phyloP scores from a whole-genome alignment of 2,797 vertebrate species.

The Semaprochilodus insignis region DNA sequence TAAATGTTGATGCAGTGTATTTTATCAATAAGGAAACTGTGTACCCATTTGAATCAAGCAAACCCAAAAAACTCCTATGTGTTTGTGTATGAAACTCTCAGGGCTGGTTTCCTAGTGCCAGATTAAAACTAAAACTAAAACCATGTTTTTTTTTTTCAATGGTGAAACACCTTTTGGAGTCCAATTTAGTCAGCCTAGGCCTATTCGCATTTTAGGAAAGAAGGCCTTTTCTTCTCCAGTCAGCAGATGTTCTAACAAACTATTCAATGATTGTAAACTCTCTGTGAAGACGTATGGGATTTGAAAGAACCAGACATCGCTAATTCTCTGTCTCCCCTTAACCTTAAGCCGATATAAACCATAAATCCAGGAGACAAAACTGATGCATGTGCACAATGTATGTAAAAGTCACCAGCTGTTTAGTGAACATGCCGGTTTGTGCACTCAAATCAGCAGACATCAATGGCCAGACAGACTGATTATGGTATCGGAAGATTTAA shows the following conservation, averaged over 20 bases:
- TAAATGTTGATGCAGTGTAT: no score
- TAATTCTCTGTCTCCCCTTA: constrained; percentile 18
- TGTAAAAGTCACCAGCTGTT: constrained; percentile 32
- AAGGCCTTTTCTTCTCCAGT: not conserved
- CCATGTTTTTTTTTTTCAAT: no score
- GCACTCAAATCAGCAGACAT: constrained; percentile 42
- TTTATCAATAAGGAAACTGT: no score
- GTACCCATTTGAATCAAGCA: no score
- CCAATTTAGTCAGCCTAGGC: not conserved
- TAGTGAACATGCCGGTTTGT: not conserved
- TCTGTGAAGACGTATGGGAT: not conserved
- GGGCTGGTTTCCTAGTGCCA: no score
- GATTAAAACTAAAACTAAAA: no score
- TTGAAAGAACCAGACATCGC: not conserved
- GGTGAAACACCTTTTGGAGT: no score
- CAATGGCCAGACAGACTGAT: constrained; percentile 48
- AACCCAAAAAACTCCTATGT: no score
- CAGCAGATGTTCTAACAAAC: not conserved
- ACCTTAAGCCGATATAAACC: constrained; percentile 16
- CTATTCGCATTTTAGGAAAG: not conserved
- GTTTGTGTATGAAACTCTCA: no score
- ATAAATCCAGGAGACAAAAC: constrained; percentile 28
- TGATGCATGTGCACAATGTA: constrained; percentile 16
- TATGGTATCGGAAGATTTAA: constrained; percentile 28
- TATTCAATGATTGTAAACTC: not conserved